phyloP scores from a whole-genome alignment of 1,140 invertebrate genomes.

The Megalopta genalis region DNA sequence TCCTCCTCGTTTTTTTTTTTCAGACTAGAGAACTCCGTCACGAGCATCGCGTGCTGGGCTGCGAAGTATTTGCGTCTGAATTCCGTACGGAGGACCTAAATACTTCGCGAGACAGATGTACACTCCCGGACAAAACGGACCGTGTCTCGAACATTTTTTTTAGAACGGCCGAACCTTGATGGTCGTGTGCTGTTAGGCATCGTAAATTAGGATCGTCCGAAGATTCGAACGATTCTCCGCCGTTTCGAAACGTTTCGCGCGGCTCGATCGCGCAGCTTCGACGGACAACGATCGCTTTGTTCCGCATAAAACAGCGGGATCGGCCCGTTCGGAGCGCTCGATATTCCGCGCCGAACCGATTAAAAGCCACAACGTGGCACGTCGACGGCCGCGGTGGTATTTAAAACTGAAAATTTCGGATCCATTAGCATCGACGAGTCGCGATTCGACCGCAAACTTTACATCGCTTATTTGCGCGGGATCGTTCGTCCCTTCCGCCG shows the following conservation, averaged over 20 bases:
- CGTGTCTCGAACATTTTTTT: too few species aligned
- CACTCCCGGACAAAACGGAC: too few species aligned
- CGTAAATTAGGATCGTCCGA: too few species aligned
- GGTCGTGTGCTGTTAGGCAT: too few species aligned
- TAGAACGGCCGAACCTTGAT: too few species aligned
- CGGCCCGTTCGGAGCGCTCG: not conserved
- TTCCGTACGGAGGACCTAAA: not conserved
- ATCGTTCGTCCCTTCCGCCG: too few species aligned
- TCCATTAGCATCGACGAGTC: not conserved
- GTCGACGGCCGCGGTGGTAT: constrained; percentile 1
- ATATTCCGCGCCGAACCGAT: constrained; percentile 16
- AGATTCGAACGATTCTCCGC: too few species aligned
- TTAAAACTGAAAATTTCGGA: constrained; percentile 32
- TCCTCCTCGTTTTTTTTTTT: too few species aligned
- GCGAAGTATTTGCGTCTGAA: not conserved
- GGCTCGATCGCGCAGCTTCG: not conserved
- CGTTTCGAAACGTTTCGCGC: too few species aligned
- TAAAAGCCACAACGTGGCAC: constrained; percentile 5
- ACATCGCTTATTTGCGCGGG: not conserved
- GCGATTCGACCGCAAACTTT: not conserved
- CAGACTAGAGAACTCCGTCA: too few species aligned
- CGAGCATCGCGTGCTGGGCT: not conserved
- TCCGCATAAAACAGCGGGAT: not conserved
- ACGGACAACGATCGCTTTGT: not conserved
- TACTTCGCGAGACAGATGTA: not conserved